phyloP scores from a whole-genome alignment of 2,797 vertebrate genomes.

The Meda fulgida region DNA sequence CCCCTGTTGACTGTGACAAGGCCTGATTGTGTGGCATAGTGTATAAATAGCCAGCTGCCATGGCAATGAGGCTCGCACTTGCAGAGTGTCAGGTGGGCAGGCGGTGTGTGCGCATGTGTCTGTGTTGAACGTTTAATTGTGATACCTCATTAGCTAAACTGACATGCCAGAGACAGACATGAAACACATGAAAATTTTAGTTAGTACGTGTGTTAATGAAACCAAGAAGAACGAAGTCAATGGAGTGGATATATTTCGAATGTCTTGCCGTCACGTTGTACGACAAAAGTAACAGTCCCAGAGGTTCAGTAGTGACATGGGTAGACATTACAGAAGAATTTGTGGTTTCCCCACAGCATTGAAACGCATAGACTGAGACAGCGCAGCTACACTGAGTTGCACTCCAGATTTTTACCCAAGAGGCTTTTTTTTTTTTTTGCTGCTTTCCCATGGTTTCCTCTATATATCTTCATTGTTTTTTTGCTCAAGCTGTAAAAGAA shows the following conservation, averaged over 20 bases:
- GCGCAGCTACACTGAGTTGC: conserved; percentile 17
- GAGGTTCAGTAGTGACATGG: conserved; percentile 21
- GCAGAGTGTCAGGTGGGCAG: conserved; percentile 49
- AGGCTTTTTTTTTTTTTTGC: background rate
- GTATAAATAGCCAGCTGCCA: conserved; percentile 64
- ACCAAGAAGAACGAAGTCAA: conserved; percentile 19
- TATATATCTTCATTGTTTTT: conserved; percentile 8
- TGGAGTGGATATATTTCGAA: conserved; percentile 29
- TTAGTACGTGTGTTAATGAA: conserved; percentile 20
- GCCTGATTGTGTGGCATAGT: conserved; percentile 52
- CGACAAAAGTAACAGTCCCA: conserved; percentile 34
- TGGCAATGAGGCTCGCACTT: conserved; percentile 57
- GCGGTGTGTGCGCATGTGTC: conserved; percentile 17
- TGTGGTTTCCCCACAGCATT: conserved; percentile 23
- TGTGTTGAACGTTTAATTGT: conserved; percentile 22
- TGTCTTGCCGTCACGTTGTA: background rate
- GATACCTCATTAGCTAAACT: conserved; percentile 42
- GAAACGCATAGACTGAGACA: conserved; percentile 18
- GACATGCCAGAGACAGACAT: conserved; percentile 33
- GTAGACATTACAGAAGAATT: conserved; percentile 28
- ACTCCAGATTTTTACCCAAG: conserved; percentile 25
- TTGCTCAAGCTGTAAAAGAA: conserved; percentile 2
- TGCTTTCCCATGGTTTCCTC: background rate
- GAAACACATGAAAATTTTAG: conserved; percentile 42
- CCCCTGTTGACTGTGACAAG: conserved; percentile 51